Conservation (phyloP, 1,140 invertebrate species). For the Dermatophagoides farinae region DNA sequence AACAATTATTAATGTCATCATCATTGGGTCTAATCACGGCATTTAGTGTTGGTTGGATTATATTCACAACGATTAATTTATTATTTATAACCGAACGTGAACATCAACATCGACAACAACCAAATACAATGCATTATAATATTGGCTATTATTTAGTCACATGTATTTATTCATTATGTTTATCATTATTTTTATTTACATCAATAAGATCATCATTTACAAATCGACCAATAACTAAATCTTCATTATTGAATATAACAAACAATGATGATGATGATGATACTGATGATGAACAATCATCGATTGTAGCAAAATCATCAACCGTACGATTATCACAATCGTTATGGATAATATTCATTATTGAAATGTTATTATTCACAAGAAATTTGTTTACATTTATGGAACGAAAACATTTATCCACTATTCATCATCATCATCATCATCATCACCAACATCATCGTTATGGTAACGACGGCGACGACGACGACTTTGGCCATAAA, state of each 20-base stretch:
- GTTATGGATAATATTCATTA: background rate
- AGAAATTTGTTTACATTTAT: background rate
- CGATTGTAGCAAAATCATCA: background rate
- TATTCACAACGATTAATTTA: background rate
- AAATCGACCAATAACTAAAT: background rate
- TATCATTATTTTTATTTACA: too few species aligned
- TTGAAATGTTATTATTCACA: background rate
- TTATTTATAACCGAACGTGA: background rate
- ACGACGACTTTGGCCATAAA: background rate
- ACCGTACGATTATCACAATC: too few species aligned
- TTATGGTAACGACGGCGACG: too few species aligned
- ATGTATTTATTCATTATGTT: too few species aligned
- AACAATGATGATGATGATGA: background rate
- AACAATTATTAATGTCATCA: background rate
- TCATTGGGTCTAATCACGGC: background rate
- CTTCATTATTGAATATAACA: background rate
- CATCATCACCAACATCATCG: too few species aligned
- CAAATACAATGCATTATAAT: background rate
- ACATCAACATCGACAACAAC: background rate
- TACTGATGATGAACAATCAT: background rate
- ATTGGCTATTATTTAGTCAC: too few species aligned
- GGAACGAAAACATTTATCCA: background rate
- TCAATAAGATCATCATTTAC: background rate
- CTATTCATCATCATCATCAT: background rate
- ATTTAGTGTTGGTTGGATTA: background rate